Base-by-base conservation (phyloP, 2,113 vertebrate species). In the Shinisaurus crocodilurus region DNA sequence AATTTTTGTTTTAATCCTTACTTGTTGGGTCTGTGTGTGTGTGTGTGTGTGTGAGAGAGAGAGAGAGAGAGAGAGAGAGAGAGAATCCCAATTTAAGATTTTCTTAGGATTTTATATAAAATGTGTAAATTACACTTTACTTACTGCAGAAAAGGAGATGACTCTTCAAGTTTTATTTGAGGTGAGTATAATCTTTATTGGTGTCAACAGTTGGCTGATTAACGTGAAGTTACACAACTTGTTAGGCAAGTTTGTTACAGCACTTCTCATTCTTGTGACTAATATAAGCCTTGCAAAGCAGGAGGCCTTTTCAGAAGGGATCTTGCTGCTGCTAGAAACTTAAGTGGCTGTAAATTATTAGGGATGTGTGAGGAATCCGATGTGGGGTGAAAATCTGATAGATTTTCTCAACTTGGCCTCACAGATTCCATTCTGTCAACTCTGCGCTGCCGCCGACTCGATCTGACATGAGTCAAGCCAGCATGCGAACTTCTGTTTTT, bases 1-100 rank as follows among this genome's bases (percentile, higher is more conserved):
- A 29, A n/a, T 93, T n/a, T n/a, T n/a, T n/a, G n/a, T n/a, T n/a
- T 2, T 94, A 92, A 57, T 86, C 13, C 43, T 90, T 81, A 76
- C 84, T 0, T 20, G 5, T 95, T 1, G 91, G 18, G 54, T 79
- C 3, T 48, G 25, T 8, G 48, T 80, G 50, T 54, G 6, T 86
- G 60, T 20, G 60, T 20, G 60, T 20, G 18, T 54, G 50, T 54
- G 50, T 54, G 50, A 20, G 9, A 63, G 60, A 63, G 60, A 63
- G n/a, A 54, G 0, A 54, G 50, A 54, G 54, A 54, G 5, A 54
- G 54, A 54, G 54, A 23, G 12, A 63, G 60, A 63, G 60, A 63
- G n/a, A 54, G 0, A 54, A 87, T 90, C 87, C 60, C 23, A 25
- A 18, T 75, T 25, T 76, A 29, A 87, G 1, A 3, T 87, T 6